Conservation (phyloP, 2,113 vertebrate genomes). For the Gallinago media region DNA sequence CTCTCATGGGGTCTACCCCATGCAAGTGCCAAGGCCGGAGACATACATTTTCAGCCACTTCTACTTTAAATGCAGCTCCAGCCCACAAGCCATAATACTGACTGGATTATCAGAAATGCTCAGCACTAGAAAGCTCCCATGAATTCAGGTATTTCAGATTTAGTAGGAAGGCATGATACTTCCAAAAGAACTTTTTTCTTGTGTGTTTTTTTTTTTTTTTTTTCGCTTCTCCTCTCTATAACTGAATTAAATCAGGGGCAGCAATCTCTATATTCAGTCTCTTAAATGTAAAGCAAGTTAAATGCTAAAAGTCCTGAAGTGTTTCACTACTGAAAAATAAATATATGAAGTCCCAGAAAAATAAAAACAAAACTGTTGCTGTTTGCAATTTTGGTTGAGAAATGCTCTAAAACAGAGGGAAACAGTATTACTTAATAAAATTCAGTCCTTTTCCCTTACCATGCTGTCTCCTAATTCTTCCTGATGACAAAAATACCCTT, state of each 20-base stretch:
- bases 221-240: neutral
- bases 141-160: neutral
- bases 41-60: neutral
- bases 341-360: neutral
- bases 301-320: neutral
- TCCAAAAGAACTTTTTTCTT: neutral
- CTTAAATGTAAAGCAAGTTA: neutral
- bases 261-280: neutral
- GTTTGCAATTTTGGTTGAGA: neutral
- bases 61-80: neutral
- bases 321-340: neutral
- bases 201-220: no score
- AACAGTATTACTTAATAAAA: neutral
- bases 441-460: neutral
- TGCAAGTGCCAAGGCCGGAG: neutral
- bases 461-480: neutral
- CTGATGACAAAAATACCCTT: neutral
- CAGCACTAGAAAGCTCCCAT: neutral
- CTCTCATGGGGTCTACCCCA: accelerated
- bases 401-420: neutral
- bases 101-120: neutral
- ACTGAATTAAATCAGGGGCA: neutral
- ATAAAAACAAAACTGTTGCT: neutral
- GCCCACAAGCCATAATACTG: neutral
- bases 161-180: neutral